A percentile compares a stretch with the other conserved stretches of the same genome.
Conservation (phyloP, 2,113 vertebrate species). For the Elephantulus edwardii region DNA sequence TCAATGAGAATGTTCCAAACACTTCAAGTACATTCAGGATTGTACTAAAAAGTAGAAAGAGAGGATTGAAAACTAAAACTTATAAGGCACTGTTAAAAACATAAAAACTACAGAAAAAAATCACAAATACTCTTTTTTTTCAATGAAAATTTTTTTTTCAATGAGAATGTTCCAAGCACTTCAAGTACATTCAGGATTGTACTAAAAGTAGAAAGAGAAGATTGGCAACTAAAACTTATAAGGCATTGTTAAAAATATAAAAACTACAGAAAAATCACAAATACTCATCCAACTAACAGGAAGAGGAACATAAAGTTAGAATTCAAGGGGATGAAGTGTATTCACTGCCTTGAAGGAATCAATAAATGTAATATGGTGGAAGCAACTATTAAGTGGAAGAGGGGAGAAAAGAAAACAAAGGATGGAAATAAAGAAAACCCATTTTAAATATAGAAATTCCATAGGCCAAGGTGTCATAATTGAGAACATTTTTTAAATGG, state of each 20-base stretch:
- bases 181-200: not conserved
- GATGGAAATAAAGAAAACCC: not conserved
- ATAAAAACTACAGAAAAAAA: not conserved
- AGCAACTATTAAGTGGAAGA: not conserved
- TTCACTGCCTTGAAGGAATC: not conserved
- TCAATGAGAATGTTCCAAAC: not conserved
- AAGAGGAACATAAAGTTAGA: not conserved
- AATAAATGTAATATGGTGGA: not conserved
- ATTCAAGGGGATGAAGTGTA: not conserved
- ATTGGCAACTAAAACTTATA: not conserved
- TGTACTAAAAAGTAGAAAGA: slow-evolving; percentile 19
- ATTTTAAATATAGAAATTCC: not conserved
- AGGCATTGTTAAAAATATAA: not conserved
- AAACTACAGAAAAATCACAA: not conserved
- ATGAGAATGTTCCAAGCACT: not conserved
- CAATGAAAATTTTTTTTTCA: not conserved
- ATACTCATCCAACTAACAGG: not conserved
- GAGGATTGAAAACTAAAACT: not conserved
- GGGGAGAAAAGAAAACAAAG: not conserved
- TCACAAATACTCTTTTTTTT: too few species aligned
- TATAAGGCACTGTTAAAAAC: not conserved
- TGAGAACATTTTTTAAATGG: not conserved
- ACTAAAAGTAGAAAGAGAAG: not conserved
- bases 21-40: not conserved
- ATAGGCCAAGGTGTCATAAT: not conserved